Evolutionary conservation across 2,797 vertebrate species (phyloP).

Genomic region (Sarcophilus harrisii): DNA sequence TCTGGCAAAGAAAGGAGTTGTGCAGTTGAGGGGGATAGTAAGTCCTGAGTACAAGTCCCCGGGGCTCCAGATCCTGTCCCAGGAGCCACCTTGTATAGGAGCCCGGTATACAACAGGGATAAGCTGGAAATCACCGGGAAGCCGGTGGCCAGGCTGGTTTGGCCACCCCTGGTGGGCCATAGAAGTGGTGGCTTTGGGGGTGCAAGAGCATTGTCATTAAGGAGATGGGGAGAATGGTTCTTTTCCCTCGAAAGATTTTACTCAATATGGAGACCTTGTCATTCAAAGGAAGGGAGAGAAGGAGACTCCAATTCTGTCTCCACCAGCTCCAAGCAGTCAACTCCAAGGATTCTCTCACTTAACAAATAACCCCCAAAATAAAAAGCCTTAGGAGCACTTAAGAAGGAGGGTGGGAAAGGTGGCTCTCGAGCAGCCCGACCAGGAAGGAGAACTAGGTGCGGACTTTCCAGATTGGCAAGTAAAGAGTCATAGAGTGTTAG

Average conservation of each 20-base stretch:
- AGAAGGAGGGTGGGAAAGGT: too few relatives aligned
- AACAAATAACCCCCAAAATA: background rate
- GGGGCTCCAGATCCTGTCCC: background rate
- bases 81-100: background rate
- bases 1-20: background rate
- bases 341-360: background rate
- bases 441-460: too few relatives aligned
- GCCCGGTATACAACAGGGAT: background rate
- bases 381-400: background rate
- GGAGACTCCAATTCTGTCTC: background rate
- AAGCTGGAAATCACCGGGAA: background rate
- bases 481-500: too few relatives aligned
- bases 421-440: too few relatives aligned
- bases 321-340: background rate
- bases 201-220: background rate
- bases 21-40: background rate
- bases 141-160: conserved; percentile 44
- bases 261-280: background rate
- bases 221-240: too few relatives aligned
- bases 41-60: background rate
- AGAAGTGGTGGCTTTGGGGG: background rate
- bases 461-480: too few relatives aligned
- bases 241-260: background rate
- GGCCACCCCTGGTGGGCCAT: conserved; percentile 18
- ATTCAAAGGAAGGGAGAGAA: background rate